Percentiles rank a stretch among this genome's conserved stretches.
Conservation (phyloP, 2,888 invertebrate species). For the Aspidiotus destructor region DNA sequence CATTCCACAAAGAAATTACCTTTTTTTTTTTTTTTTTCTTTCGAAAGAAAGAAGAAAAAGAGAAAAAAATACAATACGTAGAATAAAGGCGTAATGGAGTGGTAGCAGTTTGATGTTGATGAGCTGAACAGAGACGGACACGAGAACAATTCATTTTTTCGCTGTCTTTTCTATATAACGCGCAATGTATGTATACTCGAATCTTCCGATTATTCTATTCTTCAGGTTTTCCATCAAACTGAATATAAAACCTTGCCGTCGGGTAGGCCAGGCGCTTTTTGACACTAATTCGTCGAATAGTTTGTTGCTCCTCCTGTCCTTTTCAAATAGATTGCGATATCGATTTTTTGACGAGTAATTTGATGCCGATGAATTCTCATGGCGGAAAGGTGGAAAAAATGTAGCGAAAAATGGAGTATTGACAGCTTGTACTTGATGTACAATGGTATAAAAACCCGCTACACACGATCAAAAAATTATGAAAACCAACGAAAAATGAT, state of each 20-base stretch:
- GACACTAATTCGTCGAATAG: background rate
- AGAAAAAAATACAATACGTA: conserved; percentile 2
- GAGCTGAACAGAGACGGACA: conserved; percentile 8
- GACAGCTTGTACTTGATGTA: too few relatives aligned
- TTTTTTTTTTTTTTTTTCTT: conserved; percentile 12
- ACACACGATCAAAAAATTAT: too few relatives aligned
- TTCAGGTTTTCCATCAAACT: background rate
- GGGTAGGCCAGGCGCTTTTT: conserved; percentile 24
- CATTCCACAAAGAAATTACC: conserved; percentile 28
- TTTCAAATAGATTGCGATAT: background rate
- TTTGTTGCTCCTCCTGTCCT: background rate
- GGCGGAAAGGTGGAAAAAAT: too few relatives aligned
- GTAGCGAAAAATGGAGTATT: too few relatives aligned
- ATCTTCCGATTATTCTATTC: conserved; percentile 9
- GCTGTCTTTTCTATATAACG: background rate
- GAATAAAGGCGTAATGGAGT: conserved; percentile 21
- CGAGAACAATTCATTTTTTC: conserved; percentile 1
- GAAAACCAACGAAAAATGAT: too few relatives aligned
- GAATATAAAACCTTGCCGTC: conserved; percentile 26
- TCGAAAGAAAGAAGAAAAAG: conserved; percentile 4
- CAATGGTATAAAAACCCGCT: too few relatives aligned
- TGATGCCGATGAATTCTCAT: too few relatives aligned
- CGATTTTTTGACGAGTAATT: background rate
- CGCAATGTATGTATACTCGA: background rate
- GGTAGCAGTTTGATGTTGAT: background rate